Conservation (phyloP, 2,888 invertebrate genomes). For the Agrochola circellaris region DNA sequence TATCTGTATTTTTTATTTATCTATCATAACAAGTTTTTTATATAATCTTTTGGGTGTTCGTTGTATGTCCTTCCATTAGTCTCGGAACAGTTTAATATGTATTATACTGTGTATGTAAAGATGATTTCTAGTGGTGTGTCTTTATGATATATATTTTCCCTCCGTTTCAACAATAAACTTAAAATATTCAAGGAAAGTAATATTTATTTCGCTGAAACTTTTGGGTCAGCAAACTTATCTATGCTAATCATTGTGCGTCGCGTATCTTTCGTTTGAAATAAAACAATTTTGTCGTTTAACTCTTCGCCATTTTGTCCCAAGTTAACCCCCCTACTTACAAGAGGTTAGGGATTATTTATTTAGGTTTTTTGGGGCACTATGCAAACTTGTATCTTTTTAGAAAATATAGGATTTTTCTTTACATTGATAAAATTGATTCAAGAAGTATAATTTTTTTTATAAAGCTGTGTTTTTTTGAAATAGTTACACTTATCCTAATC, state of each 20-base stretch:
- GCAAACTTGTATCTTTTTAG: too few species aligned
- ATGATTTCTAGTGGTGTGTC: not conserved
- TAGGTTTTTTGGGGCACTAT: too few species aligned
- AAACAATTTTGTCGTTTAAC: constrained; percentile 15
- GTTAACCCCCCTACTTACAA: not conserved
- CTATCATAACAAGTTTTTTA: too few species aligned
- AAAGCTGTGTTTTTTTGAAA: not conserved
- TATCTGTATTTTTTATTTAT: not conserved
- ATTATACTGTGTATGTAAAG: too few species aligned
- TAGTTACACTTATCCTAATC: not conserved
- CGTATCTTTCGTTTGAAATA: constrained; percentile 43
- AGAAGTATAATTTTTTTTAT: too few species aligned
- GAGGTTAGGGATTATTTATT: not conserved
- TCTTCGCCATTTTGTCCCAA: not conserved
- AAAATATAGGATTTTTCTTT: not conserved
- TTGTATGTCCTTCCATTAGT: not conserved
- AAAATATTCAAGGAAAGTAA: constrained; percentile 5
- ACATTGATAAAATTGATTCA: not conserved
- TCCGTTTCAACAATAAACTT: not conserved
- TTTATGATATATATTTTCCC: not conserved
- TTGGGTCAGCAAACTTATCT: constrained; percentile 28
- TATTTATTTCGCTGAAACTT: constrained; percentile 34
- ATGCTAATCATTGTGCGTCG: constrained; percentile 24
- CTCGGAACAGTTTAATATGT: not conserved
- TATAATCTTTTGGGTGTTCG: not conserved